phyloP scores from a whole-genome alignment of 2,888 invertebrate genomes.

The Watsonalla cultraria region DNA sequence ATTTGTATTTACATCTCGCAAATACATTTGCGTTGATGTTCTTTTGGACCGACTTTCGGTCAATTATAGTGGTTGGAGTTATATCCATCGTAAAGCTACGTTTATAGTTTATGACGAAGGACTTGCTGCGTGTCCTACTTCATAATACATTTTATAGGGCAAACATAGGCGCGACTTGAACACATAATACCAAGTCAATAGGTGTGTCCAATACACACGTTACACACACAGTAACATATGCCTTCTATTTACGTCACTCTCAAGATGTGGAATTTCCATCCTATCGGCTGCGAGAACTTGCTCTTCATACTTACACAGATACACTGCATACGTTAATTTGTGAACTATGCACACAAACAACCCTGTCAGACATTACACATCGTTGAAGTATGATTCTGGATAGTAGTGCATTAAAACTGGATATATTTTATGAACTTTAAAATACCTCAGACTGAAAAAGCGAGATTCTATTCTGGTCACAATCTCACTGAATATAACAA shows the following conservation, averaged over 20 bases:
- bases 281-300: background rate
- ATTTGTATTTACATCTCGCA: background rate
- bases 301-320: background rate
- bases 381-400: too few relatives aligned
- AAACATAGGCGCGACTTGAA: background rate
- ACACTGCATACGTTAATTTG: too few relatives aligned
- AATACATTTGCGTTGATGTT: background rate
- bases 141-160: background rate
- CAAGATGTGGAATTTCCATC: background rate
- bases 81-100: conserved; percentile 1
- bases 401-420: background rate
- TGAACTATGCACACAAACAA: too few relatives aligned
- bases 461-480: background rate
- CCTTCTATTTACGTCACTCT: conserved; percentile 25
- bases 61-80: background rate
- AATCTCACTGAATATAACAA: conserved; percentile 32
- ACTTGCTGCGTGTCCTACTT: conserved; percentile 2
- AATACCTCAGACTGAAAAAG: background rate
- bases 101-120: conserved; percentile 3
- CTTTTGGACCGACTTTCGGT: background rate
- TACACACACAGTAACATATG: conserved; percentile 8
- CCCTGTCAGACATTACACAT: too few relatives aligned
- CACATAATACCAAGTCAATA: conserved; percentile 28
- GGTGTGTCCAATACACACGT: conserved; percentile 29
- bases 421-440: background rate